Evolutionary conservation across 2,797 vertebrate species (phyloP).

Genomic region (Neosilurus mollespiculum): DNA sequence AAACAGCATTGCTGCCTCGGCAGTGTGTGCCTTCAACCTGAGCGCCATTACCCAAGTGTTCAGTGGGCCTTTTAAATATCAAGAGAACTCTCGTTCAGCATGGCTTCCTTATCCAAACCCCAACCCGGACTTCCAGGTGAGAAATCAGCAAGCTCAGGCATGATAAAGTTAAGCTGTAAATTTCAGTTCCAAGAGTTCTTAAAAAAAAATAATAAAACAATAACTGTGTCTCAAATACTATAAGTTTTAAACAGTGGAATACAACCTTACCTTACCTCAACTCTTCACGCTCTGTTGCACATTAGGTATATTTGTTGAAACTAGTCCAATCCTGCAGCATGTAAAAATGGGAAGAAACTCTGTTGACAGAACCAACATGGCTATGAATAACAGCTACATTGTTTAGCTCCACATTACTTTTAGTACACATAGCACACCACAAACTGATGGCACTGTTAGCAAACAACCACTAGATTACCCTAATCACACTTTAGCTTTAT

Average conservation of each 20-base stretch:
- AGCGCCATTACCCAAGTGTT: constrained; percentile 91
- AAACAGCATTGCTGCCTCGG: constrained; percentile 96
- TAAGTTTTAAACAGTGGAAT: neutral
- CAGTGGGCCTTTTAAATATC: constrained; percentile 94
- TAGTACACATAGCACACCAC: neutral
- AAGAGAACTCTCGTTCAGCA: constrained; percentile 93
- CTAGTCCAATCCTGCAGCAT: neutral
- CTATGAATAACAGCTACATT: neutral
- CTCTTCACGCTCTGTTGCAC: too few species aligned
- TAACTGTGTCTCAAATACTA: neutral
- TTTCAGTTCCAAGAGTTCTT: neutral
- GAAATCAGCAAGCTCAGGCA: constrained; percentile 10
- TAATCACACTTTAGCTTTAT: neutral
- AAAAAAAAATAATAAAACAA: neutral
- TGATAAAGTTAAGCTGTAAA: neutral
- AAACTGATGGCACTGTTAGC: neutral
- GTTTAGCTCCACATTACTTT: neutral
- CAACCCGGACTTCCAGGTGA: constrained; percentile 96
- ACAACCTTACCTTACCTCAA: neutral
- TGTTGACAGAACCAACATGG: neutral
- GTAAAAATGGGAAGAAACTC: neutral
- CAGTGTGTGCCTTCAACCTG: constrained; percentile 96
- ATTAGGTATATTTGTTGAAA: neutral
- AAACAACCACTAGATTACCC: neutral
- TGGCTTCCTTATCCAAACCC: constrained; percentile 97